These are phyloP conservation scores for Hemiscyllium ocellatum DNA, from an alignment of 2,113 vertebrate genomes.

Conservation along the genomic window DNA sequence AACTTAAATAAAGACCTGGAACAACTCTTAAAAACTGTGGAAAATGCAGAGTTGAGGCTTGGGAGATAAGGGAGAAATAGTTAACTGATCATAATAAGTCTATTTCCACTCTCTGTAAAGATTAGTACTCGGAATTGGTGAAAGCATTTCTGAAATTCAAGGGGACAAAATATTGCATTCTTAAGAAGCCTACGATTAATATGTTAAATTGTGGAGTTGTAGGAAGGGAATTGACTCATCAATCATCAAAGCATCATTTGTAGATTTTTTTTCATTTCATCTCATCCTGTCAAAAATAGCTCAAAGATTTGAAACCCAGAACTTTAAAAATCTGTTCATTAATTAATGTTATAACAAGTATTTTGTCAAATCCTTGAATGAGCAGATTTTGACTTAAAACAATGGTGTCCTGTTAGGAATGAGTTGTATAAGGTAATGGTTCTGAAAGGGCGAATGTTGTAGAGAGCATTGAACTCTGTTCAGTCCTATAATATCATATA, in stretches of 20 bases:
- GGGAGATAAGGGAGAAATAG: neutral
- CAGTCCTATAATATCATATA: too few relatives aligned
- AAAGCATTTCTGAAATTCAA: neutral
- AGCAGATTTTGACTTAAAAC: neutral
- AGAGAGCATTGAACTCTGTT: too few relatives aligned
- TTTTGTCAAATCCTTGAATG: neutral
- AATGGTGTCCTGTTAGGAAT: neutral
- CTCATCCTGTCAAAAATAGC: neutral
- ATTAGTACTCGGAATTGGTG: neutral
- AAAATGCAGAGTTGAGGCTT: neutral
- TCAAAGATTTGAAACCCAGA: neutral
- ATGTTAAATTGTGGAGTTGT: neutral
- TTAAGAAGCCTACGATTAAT: neutral
- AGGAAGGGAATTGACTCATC: neutral
- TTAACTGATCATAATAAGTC: neutral
- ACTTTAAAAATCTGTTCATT: neutral
- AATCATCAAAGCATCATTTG: neutral
- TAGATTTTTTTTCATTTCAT: neutral
- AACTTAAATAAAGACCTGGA: neutral
- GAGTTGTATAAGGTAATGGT: neutral
- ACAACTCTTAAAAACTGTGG: neutral
- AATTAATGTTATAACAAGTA: neutral
- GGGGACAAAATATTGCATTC: neutral
- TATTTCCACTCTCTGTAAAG: neutral
- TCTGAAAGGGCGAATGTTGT: too few relatives aligned